These are phyloP conservation scores for Tiliacea aurago DNA, from an alignment of 2,888 invertebrate species.

Conservation along the genomic window DNA sequence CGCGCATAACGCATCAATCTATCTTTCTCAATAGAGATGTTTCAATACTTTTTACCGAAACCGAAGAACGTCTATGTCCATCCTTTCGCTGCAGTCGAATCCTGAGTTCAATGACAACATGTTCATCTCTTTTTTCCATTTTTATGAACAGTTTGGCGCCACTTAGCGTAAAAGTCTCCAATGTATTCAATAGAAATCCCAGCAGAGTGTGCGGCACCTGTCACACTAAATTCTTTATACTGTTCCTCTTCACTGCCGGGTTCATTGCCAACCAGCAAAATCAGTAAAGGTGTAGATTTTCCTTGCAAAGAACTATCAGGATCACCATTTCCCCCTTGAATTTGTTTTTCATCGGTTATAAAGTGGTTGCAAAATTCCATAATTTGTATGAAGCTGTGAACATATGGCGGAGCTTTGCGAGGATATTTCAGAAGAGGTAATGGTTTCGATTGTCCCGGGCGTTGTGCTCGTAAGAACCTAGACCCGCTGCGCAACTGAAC, in stretches of 20 bases:
- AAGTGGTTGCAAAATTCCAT: slow-evolving; percentile 96
- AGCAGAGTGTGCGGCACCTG: slow-evolving; percentile 94
- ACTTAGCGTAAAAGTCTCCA: slow-evolving; percentile 95
- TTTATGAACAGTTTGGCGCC: slow-evolving; percentile 93
- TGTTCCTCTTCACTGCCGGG: slow-evolving; percentile 86
- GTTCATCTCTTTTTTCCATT: slow-evolving; percentile 88
- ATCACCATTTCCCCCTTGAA: slow-evolving; percentile 82
- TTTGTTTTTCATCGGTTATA: slow-evolving; percentile 83
- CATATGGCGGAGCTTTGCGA: slow-evolving; percentile 83
- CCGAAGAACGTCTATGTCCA: slow-evolving; percentile 70
- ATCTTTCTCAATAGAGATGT: slow-evolving; percentile 69
- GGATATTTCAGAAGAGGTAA: slow-evolving; percentile 90
- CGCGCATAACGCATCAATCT: slow-evolving; percentile 53
- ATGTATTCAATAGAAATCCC: slow-evolving; percentile 96
- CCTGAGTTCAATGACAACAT: slow-evolving; percentile 68
- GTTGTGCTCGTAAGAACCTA: slow-evolving; percentile 96
- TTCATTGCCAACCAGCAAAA: slow-evolving; percentile 93
- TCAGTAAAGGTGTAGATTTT: slow-evolving; percentile 92
- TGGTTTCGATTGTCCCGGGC: slow-evolving; percentile 94
- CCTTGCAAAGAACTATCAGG: slow-evolving; percentile 75
- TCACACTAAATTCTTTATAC: slow-evolving; percentile 93
- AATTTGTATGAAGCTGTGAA: slow-evolving; percentile 94
- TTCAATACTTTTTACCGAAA: slow-evolving; percentile 70
- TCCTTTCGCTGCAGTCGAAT: slow-evolving; percentile 76
- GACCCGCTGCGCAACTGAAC: slow-evolving; percentile 96